A percentile compares a stretch with the other conserved stretches of the same genome.
phyloP scores from a whole-genome alignment of 2,797 vertebrate genomes.

The Menidia menidia region DNA sequence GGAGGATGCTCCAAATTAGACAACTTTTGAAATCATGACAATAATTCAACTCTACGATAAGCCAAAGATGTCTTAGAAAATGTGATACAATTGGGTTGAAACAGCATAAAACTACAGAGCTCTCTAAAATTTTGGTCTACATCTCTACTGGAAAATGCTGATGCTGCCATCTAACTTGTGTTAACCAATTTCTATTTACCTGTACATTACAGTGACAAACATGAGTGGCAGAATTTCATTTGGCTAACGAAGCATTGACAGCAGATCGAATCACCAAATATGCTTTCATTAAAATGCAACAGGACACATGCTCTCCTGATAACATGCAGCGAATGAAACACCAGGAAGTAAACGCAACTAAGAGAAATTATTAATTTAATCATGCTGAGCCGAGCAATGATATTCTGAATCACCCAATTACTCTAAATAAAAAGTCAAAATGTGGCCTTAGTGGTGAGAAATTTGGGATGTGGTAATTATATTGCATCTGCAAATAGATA shows the following conservation, averaged over 20 bases:
- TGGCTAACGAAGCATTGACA: slow-evolving; percentile 61
- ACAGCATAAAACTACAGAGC: slow-evolving; percentile 19
- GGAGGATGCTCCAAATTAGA: background rate
- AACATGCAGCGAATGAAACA: slow-evolving; percentile 12
- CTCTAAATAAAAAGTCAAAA: background rate
- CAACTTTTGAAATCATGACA: background rate
- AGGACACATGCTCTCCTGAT: slow-evolving; percentile 32
- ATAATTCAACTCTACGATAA: background rate
- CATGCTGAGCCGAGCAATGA: too few species aligned
- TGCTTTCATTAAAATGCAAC: slow-evolving; percentile 57
- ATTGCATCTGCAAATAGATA: slow-evolving; percentile 8
- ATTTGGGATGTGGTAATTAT: background rate
- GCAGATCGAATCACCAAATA: slow-evolving; percentile 55
- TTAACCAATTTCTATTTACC: slow-evolving; percentile 11
- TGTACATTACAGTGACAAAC: slow-evolving; percentile 30
- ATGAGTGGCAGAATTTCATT: slow-evolving; percentile 38
- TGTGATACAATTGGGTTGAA: slow-evolving; percentile 6
- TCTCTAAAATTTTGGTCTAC: slow-evolving; percentile 16
- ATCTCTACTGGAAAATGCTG: background rate
- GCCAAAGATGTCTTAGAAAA: background rate
- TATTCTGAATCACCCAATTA: too few species aligned
- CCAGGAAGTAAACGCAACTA: slow-evolving; percentile 12
- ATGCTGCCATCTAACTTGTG: background rate
- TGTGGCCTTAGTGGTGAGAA: background rate
- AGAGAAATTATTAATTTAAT: too few species aligned